Evolutionary conservation across 1,140 invertebrate genomes (phyloP).

Genomic region (Eriocheir sinensis): DNA sequence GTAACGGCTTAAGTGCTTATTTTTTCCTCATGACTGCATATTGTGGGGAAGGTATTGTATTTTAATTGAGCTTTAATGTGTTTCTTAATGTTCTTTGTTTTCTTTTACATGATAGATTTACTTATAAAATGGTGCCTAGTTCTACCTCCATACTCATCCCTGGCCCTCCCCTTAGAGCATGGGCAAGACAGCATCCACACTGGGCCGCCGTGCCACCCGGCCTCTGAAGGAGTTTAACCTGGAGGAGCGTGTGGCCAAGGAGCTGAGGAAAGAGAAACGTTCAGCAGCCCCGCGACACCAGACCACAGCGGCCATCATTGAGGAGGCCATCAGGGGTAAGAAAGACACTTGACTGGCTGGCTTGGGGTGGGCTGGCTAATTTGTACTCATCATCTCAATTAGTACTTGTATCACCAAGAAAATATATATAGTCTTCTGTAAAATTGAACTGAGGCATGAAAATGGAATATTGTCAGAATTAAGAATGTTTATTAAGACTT

Average conservation of each 20-base stretch:
- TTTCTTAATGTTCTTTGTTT: neutral
- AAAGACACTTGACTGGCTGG: neutral
- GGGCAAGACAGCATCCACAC: constrained; percentile 53
- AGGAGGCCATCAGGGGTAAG: constrained; percentile 58
- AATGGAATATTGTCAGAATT: too few relatives aligned
- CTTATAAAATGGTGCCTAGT: neutral
- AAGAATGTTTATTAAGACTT: too few relatives aligned
- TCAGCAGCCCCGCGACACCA: constrained; percentile 55
- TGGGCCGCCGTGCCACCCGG: constrained; percentile 33
- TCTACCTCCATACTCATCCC: neutral
- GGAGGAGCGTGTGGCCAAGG: constrained; percentile 41
- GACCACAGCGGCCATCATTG: constrained; percentile 48
- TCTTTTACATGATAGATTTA: neutral
- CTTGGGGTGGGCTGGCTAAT: too few relatives aligned
- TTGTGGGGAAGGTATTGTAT: neutral
- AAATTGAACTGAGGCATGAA: too few relatives aligned
- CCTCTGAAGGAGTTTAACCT: constrained; percentile 64
- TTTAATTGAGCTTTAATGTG: neutral
- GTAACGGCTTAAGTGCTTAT: too few relatives aligned
- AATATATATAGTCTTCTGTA: too few relatives aligned
- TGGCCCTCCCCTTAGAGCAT: constrained; percentile 36
- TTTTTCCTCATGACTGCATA: neutral
- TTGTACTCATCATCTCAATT: too few relatives aligned
- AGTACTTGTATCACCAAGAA: too few relatives aligned
- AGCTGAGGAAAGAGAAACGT: constrained; percentile 58